A percentile compares a stretch with the other conserved stretches of the same genome.
phyloP scores from a whole-genome alignment of 2,113 vertebrate species.

The Sitta europaea region DNA sequence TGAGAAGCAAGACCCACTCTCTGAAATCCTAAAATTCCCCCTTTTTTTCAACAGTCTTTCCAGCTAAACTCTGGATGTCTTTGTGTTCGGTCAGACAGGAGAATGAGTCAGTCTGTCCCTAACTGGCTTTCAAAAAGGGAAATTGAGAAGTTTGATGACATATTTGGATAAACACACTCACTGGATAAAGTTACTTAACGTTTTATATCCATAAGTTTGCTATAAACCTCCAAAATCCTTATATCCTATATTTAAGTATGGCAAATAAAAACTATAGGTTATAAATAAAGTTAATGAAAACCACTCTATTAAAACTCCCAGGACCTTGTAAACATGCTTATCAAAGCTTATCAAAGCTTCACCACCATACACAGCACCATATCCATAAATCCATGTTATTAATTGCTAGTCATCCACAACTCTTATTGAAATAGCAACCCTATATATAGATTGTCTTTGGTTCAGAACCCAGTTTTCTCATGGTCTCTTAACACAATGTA shows the following conservation, averaged over 20 bases:
- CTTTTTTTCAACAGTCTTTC: slow-evolving; percentile 17
- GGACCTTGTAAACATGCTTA: slow-evolving; percentile 23
- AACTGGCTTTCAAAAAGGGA: slow-evolving; percentile 66
- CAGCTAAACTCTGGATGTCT: slow-evolving; percentile 58
- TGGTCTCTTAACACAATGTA: neutral
- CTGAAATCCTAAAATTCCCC: slow-evolving; percentile 28
- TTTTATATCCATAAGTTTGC: slow-evolving; percentile 48
- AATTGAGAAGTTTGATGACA: slow-evolving; percentile 63
- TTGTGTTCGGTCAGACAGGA: slow-evolving; percentile 47
- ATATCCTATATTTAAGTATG: slow-evolving; percentile 44
- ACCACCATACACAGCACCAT: neutral
- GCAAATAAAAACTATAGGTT: slow-evolving; percentile 53
- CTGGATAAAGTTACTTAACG: slow-evolving; percentile 62
- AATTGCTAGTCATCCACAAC: neutral
- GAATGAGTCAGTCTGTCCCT: slow-evolving; percentile 64
- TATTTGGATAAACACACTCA: slow-evolving; percentile 68
- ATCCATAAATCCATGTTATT: slow-evolving; percentile 1
- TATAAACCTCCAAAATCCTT: slow-evolving; percentile 60
- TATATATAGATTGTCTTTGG: neutral
- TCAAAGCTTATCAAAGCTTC: slow-evolving; percentile 1
- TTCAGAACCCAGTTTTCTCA: slow-evolving; percentile 22
- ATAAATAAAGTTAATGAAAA: slow-evolving; percentile 57
- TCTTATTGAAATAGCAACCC: slow-evolving; percentile 24
- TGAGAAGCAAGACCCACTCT: slow-evolving; percentile 20
- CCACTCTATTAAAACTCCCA: slow-evolving; percentile 31